These are phyloP conservation scores for Nannospalax galili DNA, from an alignment of 2,113 vertebrate genomes.

Conservation along the genomic window DNA sequence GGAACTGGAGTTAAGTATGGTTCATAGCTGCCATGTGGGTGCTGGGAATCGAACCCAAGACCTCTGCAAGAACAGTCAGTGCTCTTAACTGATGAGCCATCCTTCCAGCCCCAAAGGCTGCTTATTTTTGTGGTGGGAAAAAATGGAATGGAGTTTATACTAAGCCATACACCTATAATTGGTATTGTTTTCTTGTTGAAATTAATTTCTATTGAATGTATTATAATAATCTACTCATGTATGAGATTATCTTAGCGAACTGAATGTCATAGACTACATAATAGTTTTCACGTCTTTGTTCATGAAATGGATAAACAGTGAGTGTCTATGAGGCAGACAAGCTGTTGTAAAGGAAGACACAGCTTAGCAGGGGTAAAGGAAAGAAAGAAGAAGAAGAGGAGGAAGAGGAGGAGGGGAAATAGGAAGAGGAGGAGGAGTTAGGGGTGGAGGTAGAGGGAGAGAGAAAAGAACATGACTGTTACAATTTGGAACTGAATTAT, in stretches of 20 bases:
- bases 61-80: too few species aligned
- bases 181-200: background rate
- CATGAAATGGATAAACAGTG: background rate
- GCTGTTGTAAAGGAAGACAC: background rate
- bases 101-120: too few species aligned
- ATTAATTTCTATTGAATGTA: background rate
- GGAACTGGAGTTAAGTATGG: too few species aligned
- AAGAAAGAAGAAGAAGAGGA: too few species aligned
- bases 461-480: too few species aligned
- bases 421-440: too few species aligned
- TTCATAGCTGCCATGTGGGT: too few species aligned
- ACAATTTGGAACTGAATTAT: background rate
- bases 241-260: background rate
- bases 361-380: background rate
- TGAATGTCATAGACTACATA: background rate
- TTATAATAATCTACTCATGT: background rate
- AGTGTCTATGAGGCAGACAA: background rate
- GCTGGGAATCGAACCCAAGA: too few species aligned
- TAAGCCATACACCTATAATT: background rate
- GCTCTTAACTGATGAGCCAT: too few species aligned
- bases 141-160: conserved; percentile 17
- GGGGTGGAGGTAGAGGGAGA: background rate
- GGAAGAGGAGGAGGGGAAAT: background rate
- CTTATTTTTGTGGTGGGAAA: background rate
- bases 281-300: background rate